Base-by-base conservation (phyloP, 2,888 invertebrate species). In the Apodemia duryi region DNA sequence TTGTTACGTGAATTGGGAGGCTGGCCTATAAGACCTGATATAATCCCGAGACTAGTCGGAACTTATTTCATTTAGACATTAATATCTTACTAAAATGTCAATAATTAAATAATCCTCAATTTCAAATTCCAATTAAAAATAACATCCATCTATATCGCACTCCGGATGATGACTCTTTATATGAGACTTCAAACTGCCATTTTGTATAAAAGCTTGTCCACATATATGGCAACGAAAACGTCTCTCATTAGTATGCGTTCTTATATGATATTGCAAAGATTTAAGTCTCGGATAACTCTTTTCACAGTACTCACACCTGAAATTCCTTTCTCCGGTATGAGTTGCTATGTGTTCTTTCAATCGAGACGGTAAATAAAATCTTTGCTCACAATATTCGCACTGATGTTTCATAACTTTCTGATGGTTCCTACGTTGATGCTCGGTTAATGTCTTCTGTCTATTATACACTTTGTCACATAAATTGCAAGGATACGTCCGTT, bases 251-350 rank as follows among this genome's bases (percentile, higher is more conserved):
- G 93, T 93, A 70, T 94, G 94, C 0, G 93, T 93, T 60, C 94
- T 75, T 70, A 93, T 91, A 72, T 94, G 94, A 41, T 94, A 93
- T 60, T 93, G 94, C 41, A 94, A 71, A 0, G 94, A 93, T 51
- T 93, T 93, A 6, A 93, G 79, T 64, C 94, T 85, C 0, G 94
- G 94, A 73, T 94, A 94, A 28, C 91, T 91, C 69, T 94, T 94
- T 2, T 93, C 93, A 74, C 94, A 94, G 57, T 92, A 86, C 41
- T 92, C 91, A 73, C 94, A 94, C 2, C 92, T 78, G 70, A 92
- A 94, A n/a, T 92, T 90, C 70, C 93, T 86, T 54, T 93, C 93
- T 0, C 92, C 90, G 0, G 93, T 93, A 65, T 94, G 94, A 0
- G 89, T 88, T 0, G 91, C 89, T 83, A 93, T 92, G 63, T 93